Base-by-base conservation (phyloP, 2,113 vertebrate genomes). In the Mus musculus region DNA sequence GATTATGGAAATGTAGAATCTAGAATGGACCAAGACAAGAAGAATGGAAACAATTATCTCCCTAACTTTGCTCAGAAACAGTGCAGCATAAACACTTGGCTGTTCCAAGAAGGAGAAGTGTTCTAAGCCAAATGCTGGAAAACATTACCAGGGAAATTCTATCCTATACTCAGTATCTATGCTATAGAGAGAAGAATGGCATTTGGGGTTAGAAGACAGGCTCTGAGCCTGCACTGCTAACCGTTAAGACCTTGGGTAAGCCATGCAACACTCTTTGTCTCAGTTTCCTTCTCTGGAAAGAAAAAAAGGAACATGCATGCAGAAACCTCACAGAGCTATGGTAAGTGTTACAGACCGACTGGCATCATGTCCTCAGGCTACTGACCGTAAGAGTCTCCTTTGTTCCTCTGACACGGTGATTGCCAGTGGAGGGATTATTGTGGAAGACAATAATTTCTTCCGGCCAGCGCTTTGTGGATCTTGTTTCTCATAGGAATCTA, bases 401-500 rank as follows among this genome's bases (percentile, higher is more conserved):
- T 99, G 99, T 75, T 99, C 99, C 95, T 99, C 99, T 1, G 99
- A 99, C 80, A 99, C 97, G 69, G 98, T 97, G 97, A 99, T 98
- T 96, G 99, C 98, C 76, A 99, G 96, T 20, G 99, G 99, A 10
- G 99, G 99, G 54, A 97, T 98, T 92, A 99, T 97, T 59, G 89
- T 99, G 46, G 99, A 99, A 24, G 99, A 99, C 91, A 99, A 98
- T 88, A 99, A 97, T 90, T 98, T 99, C 97, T 98, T 99, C 97
- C 99, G 99, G 77, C 98, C 99, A 67, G 96, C 95, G 61, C 96
- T 97, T 96, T 98, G 98, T 93, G 98, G 98, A 84, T 98, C 98
- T 80, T 99, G 98, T 24, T 99, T 99, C 97, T 99, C 99, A 97
- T 99, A 99, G 69, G 99, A 99, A 97, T 99, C 99, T 99, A 93